Conservation (phyloP, 2,888 invertebrate genomes). For the Tiphia femorata region DNA sequence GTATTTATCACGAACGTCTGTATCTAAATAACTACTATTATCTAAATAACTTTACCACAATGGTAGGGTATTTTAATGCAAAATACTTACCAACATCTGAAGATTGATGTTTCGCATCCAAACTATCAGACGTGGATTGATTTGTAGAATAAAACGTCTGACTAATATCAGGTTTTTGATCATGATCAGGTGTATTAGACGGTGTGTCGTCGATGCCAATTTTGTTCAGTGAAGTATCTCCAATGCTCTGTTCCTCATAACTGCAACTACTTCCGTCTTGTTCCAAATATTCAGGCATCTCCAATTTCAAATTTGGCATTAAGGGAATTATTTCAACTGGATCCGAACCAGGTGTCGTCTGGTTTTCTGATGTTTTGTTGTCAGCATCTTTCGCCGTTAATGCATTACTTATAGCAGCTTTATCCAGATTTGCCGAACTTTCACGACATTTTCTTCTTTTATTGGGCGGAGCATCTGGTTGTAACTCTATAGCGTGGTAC, state of each 20-base stretch:
- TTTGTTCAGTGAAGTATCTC: conserved; percentile 60
- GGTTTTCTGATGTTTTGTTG: conserved; percentile 53
- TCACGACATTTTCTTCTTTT: conserved; percentile 66
- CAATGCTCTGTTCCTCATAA: conserved; percentile 65
- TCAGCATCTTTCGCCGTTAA: conserved; percentile 56
- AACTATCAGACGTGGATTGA: conserved; percentile 57
- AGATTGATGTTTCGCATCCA: conserved; percentile 59
- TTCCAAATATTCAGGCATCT: conserved; percentile 73
- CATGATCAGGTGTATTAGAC: conserved; percentile 59
- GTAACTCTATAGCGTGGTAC: conserved; percentile 59
- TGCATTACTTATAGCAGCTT: conserved; percentile 49
- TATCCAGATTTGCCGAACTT: conserved; percentile 55
- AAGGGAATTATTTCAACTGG: conserved; percentile 69
- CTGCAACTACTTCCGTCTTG: conserved; percentile 68
- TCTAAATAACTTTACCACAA: background rate
- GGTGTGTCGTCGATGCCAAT: conserved; percentile 56
- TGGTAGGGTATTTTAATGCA: too few species aligned
- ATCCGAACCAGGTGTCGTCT: conserved; percentile 54
- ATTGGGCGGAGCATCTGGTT: conserved; percentile 60
- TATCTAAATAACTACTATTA: too few species aligned
- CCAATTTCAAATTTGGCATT: conserved; percentile 71
- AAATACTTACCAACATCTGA: conserved; percentile 60
- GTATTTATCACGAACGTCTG: background rate
- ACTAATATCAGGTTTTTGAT: conserved; percentile 65
- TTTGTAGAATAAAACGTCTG: conserved; percentile 65